phyloP scores from a whole-genome alignment of 2,888 invertebrate genomes.

The Yponomeuta cagnagella region DNA sequence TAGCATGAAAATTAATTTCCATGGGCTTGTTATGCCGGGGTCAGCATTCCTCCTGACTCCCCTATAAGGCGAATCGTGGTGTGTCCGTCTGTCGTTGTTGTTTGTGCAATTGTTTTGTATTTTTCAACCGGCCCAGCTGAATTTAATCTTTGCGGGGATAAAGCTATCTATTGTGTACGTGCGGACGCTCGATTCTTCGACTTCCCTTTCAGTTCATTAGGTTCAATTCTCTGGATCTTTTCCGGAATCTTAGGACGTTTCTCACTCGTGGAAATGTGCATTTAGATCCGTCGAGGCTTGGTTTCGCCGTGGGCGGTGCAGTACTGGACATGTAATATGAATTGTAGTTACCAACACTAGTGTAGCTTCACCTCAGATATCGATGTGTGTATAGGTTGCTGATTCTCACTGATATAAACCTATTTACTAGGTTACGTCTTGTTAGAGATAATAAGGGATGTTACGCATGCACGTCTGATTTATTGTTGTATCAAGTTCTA shows the following conservation, averaged over 20 bases:
- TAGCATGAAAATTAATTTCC: slow-evolving; percentile 26
- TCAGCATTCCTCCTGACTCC: slow-evolving; percentile 35
- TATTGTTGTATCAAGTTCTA: no score
- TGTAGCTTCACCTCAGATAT: slow-evolving; percentile 35
- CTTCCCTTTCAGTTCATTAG: neutral
- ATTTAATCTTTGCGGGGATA: slow-evolving; percentile 12
- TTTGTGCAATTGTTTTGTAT: slow-evolving; percentile 68
- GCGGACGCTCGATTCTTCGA: neutral
- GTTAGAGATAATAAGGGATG: no score
- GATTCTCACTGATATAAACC: neutral
- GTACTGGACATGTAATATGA: slow-evolving; percentile 66
- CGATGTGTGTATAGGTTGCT: slow-evolving; percentile 33
- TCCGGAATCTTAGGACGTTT: slow-evolving; percentile 21
- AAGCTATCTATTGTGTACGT: slow-evolving; percentile 9
- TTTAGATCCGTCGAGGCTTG: slow-evolving; percentile 41
- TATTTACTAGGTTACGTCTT: neutral
- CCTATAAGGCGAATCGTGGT: slow-evolving; percentile 41
- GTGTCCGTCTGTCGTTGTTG: slow-evolving; percentile 44
- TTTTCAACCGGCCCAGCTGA: slow-evolving; percentile 42
- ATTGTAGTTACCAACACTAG: slow-evolving; percentile 44
- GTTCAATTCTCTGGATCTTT: neutral
- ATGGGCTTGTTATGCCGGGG: slow-evolving; percentile 38
- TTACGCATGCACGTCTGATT: no score
- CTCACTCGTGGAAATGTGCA: slow-evolving; percentile 25
- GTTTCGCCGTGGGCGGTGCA: slow-evolving; percentile 63